These are phyloP conservation scores for Dromiciops gliroides DNA, from an alignment of 2,113 vertebrate species.

Conservation along the genomic window DNA sequence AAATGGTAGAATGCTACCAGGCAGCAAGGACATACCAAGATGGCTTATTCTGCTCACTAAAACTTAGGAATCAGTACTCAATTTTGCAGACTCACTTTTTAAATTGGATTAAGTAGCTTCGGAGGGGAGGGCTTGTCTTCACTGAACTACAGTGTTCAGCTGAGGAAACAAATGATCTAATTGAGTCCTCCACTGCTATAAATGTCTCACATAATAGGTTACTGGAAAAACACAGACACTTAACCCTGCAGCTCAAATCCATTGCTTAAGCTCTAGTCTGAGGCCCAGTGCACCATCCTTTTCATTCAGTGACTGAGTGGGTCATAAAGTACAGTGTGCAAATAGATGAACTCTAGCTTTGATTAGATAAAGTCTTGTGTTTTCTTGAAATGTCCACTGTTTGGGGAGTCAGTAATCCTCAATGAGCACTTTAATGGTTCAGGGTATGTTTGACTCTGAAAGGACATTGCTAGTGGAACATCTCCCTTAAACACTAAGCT, in stretches of 20 bases:
- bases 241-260: neutral
- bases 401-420: conserved; percentile 35
- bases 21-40: neutral
- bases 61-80: conserved; percentile 61
- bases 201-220: conserved; percentile 40
- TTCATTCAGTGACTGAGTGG: conserved; percentile 28
- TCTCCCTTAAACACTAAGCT: conserved; percentile 43
- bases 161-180: conserved; percentile 69
- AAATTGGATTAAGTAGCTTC: conserved; percentile 43
- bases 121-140: conserved; percentile 59
- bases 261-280: neutral
- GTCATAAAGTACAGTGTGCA: conserved; percentile 6
- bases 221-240: conserved; percentile 32
- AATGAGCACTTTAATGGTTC: conserved; percentile 19
- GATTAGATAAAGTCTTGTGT: neutral
- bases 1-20: neutral
- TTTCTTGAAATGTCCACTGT: conserved; percentile 28
- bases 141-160: conserved; percentile 55
- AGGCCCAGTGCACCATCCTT: conserved; percentile 16
- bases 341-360: neutral
- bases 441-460: neutral
- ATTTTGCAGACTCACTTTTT: neutral
- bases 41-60: neutral
- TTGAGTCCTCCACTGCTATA: conserved; percentile 59
- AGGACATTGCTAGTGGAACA: conserved; percentile 32